These are phyloP conservation scores for Stenodema calcarata DNA, from an alignment of 2,888 invertebrate species.

Conservation along the genomic window DNA sequence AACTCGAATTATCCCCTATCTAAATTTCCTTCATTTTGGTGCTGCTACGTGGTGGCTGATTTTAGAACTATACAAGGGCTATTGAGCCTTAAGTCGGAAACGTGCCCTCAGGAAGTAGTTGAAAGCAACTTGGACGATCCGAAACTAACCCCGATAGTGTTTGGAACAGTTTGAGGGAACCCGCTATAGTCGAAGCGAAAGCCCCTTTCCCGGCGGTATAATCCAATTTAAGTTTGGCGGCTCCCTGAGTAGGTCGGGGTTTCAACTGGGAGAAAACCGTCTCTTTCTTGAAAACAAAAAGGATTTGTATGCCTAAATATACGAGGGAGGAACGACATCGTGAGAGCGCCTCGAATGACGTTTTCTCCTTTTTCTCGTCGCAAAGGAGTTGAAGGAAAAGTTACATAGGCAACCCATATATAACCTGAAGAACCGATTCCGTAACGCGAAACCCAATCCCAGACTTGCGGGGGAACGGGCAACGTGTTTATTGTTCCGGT, in stretches of 20 bases:
- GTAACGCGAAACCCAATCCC: background rate
- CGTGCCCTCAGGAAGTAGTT: background rate
- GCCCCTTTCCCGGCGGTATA: background rate
- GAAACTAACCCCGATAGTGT: background rate
- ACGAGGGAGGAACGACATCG: background rate
- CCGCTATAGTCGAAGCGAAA: background rate
- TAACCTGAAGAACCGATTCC: background rate
- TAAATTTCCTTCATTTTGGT: too few species aligned
- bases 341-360: background rate
- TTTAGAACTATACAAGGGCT: too few species aligned
- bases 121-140: background rate
- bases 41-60: too few species aligned
- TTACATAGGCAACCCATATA: background rate
- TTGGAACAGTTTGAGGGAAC: background rate
- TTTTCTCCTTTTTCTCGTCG: background rate
- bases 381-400: background rate
- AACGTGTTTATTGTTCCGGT: background rate
- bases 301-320: background rate
- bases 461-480: background rate
- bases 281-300: background rate
- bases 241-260: background rate
- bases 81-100: too few species aligned
- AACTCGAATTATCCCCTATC: too few species aligned
- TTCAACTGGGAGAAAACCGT: background rate
- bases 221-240: background rate